Evolutionary conservation across 2,797 vertebrate species (phyloP).

Genomic region (Nothura maculosa): DNA sequence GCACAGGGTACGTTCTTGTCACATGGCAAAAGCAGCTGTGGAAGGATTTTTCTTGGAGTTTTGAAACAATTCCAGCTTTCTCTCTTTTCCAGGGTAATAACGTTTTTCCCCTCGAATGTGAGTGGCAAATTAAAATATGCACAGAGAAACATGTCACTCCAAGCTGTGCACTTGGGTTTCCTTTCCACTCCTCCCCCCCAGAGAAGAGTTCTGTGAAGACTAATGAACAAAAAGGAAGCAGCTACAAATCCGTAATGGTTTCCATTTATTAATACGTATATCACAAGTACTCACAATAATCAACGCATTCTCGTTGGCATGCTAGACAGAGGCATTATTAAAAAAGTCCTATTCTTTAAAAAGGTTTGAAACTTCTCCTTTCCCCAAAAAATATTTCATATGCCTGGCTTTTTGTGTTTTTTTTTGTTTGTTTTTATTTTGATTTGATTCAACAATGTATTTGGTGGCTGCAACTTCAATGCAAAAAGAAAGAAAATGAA

Average conservation of each 20-base stretch:
- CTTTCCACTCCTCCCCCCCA: rapidly evolving
- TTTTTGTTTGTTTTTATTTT: conserved; percentile 34
- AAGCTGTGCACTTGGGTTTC: background rate
- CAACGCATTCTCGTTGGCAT: conserved; percentile 90
- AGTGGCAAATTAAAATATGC: background rate
- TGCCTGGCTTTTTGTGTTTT: conserved; percentile 25
- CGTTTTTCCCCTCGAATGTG: background rate
- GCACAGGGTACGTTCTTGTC: background rate
- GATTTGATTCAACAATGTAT: conserved; percentile 72
- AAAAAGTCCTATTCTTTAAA: conserved; percentile 86
- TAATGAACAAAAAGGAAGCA: conserved; percentile 64
- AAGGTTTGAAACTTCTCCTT: conserved; percentile 80
- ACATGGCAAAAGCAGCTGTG: conserved; percentile 6
- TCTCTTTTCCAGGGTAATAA: background rate
- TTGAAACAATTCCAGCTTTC: conserved; percentile 15
- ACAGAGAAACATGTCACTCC: background rate
- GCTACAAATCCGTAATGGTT: conserved; percentile 78
- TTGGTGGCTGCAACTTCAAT: conserved; percentile 80
- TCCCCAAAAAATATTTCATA: conserved; percentile 78
- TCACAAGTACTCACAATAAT: conserved; percentile 96
- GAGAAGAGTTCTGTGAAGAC: background rate
- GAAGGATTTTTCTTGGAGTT: background rate
- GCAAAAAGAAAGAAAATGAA: conserved; percentile 71
- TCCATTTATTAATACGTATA: conserved; percentile 97
- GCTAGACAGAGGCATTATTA: conserved; percentile 91